Conservation (phyloP, 2,797 vertebrate species). For the Rhabdophis nuchalis region DNA sequence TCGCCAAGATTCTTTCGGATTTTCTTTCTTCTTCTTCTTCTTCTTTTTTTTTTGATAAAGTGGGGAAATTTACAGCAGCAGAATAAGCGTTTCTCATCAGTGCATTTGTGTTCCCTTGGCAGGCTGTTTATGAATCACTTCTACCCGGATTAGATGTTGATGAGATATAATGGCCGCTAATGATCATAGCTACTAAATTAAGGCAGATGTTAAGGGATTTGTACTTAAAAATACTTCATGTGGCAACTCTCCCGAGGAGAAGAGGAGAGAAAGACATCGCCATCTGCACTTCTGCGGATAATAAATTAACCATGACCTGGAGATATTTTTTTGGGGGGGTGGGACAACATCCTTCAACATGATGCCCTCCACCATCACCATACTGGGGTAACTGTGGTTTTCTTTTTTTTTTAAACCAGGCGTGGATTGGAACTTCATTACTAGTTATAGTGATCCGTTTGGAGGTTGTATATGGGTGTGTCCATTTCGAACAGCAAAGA, state of each 20-base stretch:
- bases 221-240: conserved; percentile 70
- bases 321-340: conserved; percentile 25
- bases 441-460: background rate
- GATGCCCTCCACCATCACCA: background rate
- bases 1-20: background rate
- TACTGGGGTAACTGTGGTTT: background rate
- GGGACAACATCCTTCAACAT: conserved; percentile 28
- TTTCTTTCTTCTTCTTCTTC: no score
- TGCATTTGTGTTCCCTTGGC: conserved; percentile 63
- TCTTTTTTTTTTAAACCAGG: background rate
- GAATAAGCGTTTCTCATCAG: conserved; percentile 68
- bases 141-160: conserved; percentile 74
- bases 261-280: conserved; percentile 52
- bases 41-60: background rate
- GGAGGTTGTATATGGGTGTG: conserved; percentile 9
- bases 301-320: conserved; percentile 69
- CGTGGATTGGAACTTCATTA: background rate
- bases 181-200: conserved; percentile 75
- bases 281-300: conserved; percentile 65
- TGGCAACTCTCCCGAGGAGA: conserved; percentile 70
- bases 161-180: conserved; percentile 77
- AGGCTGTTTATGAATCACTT: conserved; percentile 70
- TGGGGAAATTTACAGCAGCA: conserved; percentile 57
- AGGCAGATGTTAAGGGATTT: conserved; percentile 78
- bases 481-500: conserved; percentile 36